A percentile compares a stretch with the other conserved stretches of the same genome.
Evolutionary conservation across 23 tunicate genomes (phyloP).

Genomic region (Oikopleura albicans): DNA sequence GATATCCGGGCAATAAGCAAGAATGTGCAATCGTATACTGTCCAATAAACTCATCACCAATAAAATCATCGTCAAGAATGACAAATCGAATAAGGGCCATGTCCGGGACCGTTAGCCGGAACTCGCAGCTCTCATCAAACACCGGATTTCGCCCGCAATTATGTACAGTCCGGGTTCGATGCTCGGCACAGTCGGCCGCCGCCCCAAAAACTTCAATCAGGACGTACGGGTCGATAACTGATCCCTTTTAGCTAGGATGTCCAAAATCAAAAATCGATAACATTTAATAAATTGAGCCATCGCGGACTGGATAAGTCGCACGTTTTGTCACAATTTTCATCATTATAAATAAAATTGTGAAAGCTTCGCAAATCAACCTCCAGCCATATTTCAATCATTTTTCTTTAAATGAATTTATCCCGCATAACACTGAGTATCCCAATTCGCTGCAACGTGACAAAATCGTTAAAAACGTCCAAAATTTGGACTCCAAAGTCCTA

Average conservation of each 20-base stretch:
- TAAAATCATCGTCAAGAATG: conserved; percentile 90
- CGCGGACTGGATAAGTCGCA: no score
- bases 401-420: no score
- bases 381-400: no score
- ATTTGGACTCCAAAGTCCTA: no score
- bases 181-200: conserved; percentile 71
- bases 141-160: conserved; percentile 60
- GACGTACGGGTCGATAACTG: conserved; percentile 94
- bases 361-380: no score
- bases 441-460: no score
- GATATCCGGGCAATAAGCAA: conserved; percentile 79
- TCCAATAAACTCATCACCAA: conserved; percentile 98
- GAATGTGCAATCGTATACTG: conserved; percentile 18
- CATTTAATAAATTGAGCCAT: no score
- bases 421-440: no score
- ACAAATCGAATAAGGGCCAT: conserved; percentile 92
- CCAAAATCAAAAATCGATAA: no score
- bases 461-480: no score
- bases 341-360: no score
- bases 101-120: conserved; percentile 51
- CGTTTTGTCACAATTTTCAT: no score
- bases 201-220: conserved; percentile 85
- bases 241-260: conserved; percentile 58
- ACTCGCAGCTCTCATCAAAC: conserved; percentile 69
- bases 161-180: conserved; percentile 69